Evolutionary conservation across 2,888 invertebrate genomes (phyloP).

Genomic region (Anthrax anthrax): DNA sequence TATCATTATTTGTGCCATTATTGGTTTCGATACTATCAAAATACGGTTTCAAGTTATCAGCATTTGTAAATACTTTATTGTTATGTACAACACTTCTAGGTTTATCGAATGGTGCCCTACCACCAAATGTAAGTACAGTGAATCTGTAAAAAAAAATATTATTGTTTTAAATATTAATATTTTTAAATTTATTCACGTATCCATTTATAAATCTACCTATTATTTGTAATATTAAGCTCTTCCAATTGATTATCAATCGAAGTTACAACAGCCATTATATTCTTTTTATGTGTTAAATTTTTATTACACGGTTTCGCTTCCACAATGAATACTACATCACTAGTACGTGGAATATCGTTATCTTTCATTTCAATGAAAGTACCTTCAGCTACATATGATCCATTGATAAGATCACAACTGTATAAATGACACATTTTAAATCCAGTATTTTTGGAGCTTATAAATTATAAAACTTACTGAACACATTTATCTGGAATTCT

Average conservation of each 20-base stretch:
- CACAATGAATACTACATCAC: conserved; percentile 78
- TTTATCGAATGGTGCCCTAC: conserved; percentile 52
- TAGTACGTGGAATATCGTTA: conserved; percentile 45
- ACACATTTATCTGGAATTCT: conserved; percentile 69
- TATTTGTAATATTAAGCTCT: conserved; percentile 47
- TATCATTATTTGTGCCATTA: conserved; percentile 43
- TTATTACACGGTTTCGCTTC: conserved; percentile 76
- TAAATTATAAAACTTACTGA: conserved; percentile 40
- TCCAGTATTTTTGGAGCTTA: neutral
- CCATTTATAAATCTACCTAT: conserved; percentile 46
- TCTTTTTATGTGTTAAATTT: conserved; percentile 48
- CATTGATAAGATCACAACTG: conserved; percentile 57
- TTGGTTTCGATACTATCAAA: conserved; percentile 56
- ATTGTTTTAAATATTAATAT: too few species aligned
- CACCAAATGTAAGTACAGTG: conserved; percentile 71
- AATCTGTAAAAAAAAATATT: conserved; percentile 41
- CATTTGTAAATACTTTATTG: conserved; percentile 48
- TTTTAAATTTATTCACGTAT: neutral
- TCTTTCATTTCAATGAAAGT: conserved; percentile 52
- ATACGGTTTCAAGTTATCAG: conserved; percentile 46
- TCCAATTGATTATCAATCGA: conserved; percentile 54
- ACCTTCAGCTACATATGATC: conserved; percentile 57
- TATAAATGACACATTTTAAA: conserved; percentile 7
- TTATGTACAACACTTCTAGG: conserved; percentile 61
- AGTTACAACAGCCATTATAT: conserved; percentile 51